Conservation (phyloP, 2,113 vertebrate genomes). For the Stigmatopora argus region DNA sequence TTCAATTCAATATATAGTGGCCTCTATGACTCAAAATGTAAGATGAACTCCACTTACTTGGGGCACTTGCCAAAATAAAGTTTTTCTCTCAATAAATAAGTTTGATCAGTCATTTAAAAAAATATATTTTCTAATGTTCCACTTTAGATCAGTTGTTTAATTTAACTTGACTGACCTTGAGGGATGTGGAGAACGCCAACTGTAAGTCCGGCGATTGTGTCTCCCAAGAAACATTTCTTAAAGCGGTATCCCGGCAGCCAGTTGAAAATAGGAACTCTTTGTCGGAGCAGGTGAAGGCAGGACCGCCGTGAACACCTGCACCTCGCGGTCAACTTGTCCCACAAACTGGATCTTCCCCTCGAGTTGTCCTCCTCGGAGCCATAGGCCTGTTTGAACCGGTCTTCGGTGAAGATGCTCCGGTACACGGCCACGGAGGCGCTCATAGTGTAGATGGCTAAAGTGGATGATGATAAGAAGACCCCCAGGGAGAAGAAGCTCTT, state of each 20-base stretch:
- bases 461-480: constrained; percentile 11
- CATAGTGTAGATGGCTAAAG: constrained; percentile 52
- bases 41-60: too few species aligned
- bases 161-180: constrained; percentile 71
- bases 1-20: too few species aligned
- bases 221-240: constrained; percentile 82
- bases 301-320: constrained; percentile 71
- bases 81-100: too few species aligned
- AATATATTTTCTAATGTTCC: background rate
- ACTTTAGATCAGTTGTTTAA: background rate
- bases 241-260: constrained; percentile 83
- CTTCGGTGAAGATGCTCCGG: constrained; percentile 77
- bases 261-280: constrained; percentile 74
- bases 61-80: too few species aligned
- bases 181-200: constrained; percentile 88
- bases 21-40: too few species aligned
- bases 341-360: constrained; percentile 37
- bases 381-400: constrained; percentile 74
- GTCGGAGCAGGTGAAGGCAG: constrained; percentile 68
- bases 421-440: constrained; percentile 76
- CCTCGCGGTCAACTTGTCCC: constrained; percentile 49
- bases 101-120: background rate
- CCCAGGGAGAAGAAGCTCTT: background rate
- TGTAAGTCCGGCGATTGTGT: constrained; percentile 80
- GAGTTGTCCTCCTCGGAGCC: constrained; percentile 57